Conservation (phyloP, 2,113 vertebrate species). For the Atractosteus spatula region DNA sequence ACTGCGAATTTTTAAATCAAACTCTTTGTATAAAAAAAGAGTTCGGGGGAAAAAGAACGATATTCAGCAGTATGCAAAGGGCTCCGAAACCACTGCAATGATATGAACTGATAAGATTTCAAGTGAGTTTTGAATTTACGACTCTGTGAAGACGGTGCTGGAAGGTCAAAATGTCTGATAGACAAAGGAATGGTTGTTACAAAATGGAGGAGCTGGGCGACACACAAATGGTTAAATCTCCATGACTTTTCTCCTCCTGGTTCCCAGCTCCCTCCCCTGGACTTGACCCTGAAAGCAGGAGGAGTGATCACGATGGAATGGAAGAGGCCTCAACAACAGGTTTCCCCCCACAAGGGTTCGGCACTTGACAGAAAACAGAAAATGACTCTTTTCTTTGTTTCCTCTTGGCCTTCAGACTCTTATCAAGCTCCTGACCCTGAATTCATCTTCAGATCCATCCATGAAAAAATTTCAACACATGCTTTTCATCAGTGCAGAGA, state of each 20-base stretch:
- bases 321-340: slow-evolving; percentile 20
- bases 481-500: slow-evolving; percentile 16
- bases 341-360: background rate
- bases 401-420: slow-evolving; percentile 28
- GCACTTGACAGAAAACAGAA: slow-evolving; percentile 37
- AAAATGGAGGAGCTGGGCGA: background rate
- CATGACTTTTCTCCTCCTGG: slow-evolving; percentile 22
- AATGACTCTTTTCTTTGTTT: slow-evolving; percentile 13
- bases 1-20: too few species aligned
- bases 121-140: too few species aligned
- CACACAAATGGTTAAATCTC: slow-evolving; percentile 3
- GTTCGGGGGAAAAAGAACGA: too few species aligned
- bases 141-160: too few species aligned
- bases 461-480: slow-evolving; percentile 10
- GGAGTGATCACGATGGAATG: slow-evolving; percentile 40
- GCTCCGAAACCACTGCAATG: too few species aligned
- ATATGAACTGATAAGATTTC: too few species aligned
- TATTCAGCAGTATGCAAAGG: too few species aligned
- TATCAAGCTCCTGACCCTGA: background rate
- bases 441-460: slow-evolving; percentile 26
- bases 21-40: too few species aligned
- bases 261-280: slow-evolving; percentile 31
- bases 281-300: slow-evolving; percentile 36
- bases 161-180: too few species aligned
- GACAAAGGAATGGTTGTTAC: too few species aligned